A percentile compares a stretch with the other conserved stretches of the same genome.
Conservation (phyloP, 1,140 invertebrate genomes). For the Octopus bimaculoides region DNA sequence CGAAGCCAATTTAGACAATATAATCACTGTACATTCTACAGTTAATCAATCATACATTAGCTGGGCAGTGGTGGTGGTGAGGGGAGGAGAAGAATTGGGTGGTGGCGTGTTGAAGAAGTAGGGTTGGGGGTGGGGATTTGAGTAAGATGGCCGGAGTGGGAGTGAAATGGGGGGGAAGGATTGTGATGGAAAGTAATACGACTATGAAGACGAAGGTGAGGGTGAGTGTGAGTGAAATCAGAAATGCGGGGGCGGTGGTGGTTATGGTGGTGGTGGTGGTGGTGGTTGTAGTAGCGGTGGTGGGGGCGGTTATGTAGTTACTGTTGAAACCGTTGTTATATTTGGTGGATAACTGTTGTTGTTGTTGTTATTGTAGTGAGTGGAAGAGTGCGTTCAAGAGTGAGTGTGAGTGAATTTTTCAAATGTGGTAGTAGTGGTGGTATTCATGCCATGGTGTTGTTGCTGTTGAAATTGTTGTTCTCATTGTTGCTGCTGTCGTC, state of each 20-base stretch:
- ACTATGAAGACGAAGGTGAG: too few species aligned
- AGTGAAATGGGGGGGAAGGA: neutral
- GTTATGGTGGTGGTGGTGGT: neutral
- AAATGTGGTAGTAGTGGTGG: too few species aligned
- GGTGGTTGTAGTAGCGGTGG: neutral
- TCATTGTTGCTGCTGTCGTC: too few species aligned
- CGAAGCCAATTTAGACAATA: slow-evolving; percentile 15
- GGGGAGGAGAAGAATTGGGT: neutral
- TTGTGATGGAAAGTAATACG: too few species aligned
- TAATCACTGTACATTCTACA: slow-evolving; percentile 8
- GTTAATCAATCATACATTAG: slow-evolving; percentile 15
- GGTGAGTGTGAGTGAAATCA: too few species aligned
- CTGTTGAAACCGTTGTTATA: too few species aligned
- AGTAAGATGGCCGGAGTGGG: neutral
- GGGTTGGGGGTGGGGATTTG: neutral
- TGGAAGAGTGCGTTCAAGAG: too few species aligned
- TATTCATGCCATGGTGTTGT: too few species aligned
- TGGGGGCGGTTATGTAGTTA: neutral
- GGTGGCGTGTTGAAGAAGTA: neutral
- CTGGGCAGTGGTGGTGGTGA: neutral
- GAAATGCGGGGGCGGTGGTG: neutral
- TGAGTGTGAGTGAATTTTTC: too few species aligned
- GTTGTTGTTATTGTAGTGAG: too few species aligned
- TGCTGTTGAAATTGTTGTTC: too few species aligned
- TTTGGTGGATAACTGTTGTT: too few species aligned